Base-by-base conservation (phyloP, 2,797 vertebrate species). In the Oreochromis grahami region DNA sequence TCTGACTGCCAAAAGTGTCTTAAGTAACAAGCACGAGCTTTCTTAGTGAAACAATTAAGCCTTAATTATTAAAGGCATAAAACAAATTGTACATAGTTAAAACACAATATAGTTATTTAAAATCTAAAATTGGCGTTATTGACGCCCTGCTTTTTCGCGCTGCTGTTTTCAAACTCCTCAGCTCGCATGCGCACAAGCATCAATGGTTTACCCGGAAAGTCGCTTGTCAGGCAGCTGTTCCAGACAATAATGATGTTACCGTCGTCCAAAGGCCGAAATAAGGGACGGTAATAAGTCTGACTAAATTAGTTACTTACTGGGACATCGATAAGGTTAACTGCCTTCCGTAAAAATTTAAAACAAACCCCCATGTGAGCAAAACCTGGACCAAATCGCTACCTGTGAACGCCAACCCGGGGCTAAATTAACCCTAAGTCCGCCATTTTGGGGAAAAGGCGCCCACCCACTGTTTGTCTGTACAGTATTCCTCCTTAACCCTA, bases 181-280 rank as follows among this genome's bases (percentile, higher is more conserved):
- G 7, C 1, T 55, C 91, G 91, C 90, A 90, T 84, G 88, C 87
- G 84, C 48, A 3, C 0, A 8, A 0, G 1, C 0, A 0, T 6
- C 4, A 0, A 0, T 0, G 0, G 1, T 0, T 3, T 2, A 1
- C 84, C 88, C 88, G 3, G 56, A 11, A 4, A 5, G 0, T 0
- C 0, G n/a, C 3, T 3, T 79, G 55, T 8, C 79, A 87, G 90
- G 87, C 50, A 60, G 1, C 7, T 2, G 38, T 26, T 70, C 13
- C 3, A 24, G 38, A 68, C 38, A 45, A 43, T 26, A 65, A 65
- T 7, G 12, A 65, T 65, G 14, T 45, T 45, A 6, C 65, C 41
- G 8, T 70, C 14, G 21, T 26, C 8, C 5, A 26, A 48, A 72
- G 1, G 19, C 9, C 38, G 5, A 43, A 41, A 43, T 24, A 43